Percentiles rank a stretch among this genome's conserved stretches.
Evolutionary conservation across 2,888 invertebrate genomes (phyloP).

Genomic region (Drosophila mimetica): DNA sequence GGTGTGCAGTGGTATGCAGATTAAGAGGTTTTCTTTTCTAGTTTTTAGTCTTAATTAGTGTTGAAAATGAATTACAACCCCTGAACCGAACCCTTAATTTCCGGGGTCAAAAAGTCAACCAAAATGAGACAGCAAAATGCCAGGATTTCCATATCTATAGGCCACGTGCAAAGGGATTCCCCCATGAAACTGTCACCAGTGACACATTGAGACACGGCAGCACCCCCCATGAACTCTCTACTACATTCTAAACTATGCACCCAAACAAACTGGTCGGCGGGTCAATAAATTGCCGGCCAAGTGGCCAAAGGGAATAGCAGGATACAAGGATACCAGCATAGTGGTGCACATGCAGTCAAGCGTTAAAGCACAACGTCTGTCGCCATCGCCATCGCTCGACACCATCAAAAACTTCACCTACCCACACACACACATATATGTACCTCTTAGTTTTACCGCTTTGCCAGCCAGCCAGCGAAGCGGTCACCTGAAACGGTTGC

Average conservation of each 20-base stretch:
- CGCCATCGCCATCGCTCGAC: constrained; percentile 31
- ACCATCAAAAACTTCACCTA: constrained; percentile 31
- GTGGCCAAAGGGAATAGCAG: constrained; percentile 9
- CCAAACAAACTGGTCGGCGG: constrained; percentile 16
- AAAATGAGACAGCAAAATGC: constrained; percentile 10
- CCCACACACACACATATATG: not conserved
- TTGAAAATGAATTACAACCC: constrained; percentile 6
- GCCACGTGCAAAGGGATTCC: too few relatives aligned
- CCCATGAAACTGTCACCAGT: too few relatives aligned
- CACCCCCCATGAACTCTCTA: not conserved
- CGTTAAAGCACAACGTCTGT: constrained; percentile 30
- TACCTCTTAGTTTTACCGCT: not conserved
- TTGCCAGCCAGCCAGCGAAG: constrained; percentile 24
- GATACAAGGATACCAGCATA: constrained; percentile 42
- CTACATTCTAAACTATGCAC: not conserved
- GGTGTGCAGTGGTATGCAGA: constrained; percentile 1
- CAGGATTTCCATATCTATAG: constrained; percentile 17
- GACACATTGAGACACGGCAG: constrained; percentile 59
- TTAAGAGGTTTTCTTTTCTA: not conserved
- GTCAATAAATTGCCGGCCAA: constrained; percentile 35
- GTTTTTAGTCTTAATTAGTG: not conserved
- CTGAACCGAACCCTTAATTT: not conserved
- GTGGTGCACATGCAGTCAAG: constrained; percentile 37
- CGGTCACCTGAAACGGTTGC: constrained; percentile 65
- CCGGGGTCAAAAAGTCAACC: constrained; percentile 20